Conservation (phyloP, 2,113 vertebrate species). For the Myiagra hebetior region DNA sequence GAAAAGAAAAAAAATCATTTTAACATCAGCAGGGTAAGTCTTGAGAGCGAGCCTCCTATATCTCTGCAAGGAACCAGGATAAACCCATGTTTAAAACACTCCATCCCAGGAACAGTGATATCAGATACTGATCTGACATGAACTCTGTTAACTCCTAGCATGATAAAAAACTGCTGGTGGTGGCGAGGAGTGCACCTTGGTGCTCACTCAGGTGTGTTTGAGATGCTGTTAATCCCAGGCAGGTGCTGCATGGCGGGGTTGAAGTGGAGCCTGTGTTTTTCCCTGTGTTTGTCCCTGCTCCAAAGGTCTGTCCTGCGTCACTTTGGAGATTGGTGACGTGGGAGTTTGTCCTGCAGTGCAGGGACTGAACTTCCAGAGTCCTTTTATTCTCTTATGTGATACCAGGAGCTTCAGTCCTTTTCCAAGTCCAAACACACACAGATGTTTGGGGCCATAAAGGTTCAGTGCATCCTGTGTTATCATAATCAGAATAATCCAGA, state of each 20-base stretch:
- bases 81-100: not conserved
- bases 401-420: not conserved
- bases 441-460: not conserved
- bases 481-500: not conserved
- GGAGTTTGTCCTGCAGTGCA: not conserved
- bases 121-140: not conserved
- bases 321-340: not conserved
- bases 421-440: not conserved
- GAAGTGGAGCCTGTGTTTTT: not conserved
- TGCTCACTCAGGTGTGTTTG: not conserved
- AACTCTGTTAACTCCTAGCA: fast-evolving
- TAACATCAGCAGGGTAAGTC: not conserved
- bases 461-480: not conserved
- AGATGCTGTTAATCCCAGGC: not conserved
- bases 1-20: not conserved
- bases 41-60: not conserved
- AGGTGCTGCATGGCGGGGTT: fast-evolving
- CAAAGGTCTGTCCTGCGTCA: not conserved
- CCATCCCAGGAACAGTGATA: not conserved
- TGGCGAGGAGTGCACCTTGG: not conserved
- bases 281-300: not conserved
- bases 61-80: not conserved
- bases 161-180: not conserved
- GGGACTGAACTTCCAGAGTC: not conserved
- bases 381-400: not conserved